phyloP scores from a whole-genome alignment of 1,140 invertebrate species.

The Ips nitidus region DNA sequence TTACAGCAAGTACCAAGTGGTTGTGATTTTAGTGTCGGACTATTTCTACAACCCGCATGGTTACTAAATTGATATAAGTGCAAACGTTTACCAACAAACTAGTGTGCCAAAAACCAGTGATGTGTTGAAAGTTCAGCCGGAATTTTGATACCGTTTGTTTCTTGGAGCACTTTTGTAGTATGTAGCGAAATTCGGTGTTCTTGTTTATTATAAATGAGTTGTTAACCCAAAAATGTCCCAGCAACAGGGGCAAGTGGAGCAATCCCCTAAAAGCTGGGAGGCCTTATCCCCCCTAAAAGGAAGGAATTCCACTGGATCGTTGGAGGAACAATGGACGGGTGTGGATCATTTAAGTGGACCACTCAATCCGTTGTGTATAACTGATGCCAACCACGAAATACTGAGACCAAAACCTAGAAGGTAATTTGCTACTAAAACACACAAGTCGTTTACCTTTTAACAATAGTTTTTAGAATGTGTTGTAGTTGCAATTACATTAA shows the following conservation, averaged over 20 bases:
- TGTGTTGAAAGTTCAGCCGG: neutral
- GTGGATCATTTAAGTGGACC: conserved; percentile 66
- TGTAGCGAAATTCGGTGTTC: too few relatives aligned
- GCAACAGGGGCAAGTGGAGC: conserved; percentile 21
- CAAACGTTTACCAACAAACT: too few relatives aligned
- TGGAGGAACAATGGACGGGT: conserved; percentile 51
- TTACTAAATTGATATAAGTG: too few relatives aligned
- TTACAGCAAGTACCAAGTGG: conserved; percentile 35
- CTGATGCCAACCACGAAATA: conserved; percentile 79
- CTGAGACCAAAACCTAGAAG: conserved; percentile 82
- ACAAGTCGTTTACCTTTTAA: too few relatives aligned
- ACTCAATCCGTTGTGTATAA: conserved; percentile 66
- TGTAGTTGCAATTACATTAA: too few relatives aligned
- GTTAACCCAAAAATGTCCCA: conserved; percentile 26
- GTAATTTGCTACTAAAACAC: conserved; percentile 52
- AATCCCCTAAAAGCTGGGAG: conserved; percentile 41
- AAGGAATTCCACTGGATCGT: conserved; percentile 35
- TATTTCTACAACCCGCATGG: too few relatives aligned
- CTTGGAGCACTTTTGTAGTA: neutral
- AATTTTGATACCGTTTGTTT: conserved; percentile 24
- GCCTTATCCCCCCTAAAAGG: conserved; percentile 41
- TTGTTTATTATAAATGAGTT: neutral
- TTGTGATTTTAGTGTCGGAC: neutral
- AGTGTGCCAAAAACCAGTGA: neutral
- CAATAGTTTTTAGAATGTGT: too few relatives aligned